Evolutionary conservation across 2,888 invertebrate genomes (phyloP).

Genomic region (Drosophila villosipedis): DNA sequence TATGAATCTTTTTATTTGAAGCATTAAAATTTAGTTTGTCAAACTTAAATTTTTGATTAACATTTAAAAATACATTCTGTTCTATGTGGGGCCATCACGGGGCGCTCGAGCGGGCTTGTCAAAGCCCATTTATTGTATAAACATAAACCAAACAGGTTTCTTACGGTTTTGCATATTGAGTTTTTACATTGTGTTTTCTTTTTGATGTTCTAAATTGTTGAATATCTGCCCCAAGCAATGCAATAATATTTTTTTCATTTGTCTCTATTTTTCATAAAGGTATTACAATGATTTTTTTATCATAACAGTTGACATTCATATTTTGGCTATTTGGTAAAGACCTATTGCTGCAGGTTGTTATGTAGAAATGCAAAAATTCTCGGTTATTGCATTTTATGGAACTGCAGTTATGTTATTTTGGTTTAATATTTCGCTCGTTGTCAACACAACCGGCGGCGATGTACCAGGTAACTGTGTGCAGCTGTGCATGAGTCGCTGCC

Average conservation of each 20-base stretch:
- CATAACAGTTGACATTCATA: constrained; percentile 30
- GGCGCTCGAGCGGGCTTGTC: too few relatives aligned
- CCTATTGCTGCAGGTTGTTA: constrained; percentile 20
- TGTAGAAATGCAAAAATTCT: constrained; percentile 42
- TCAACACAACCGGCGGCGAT: constrained; percentile 44
- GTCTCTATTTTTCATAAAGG: not conserved
- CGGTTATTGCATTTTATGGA: constrained; percentile 67
- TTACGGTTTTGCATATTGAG: constrained; percentile 2
- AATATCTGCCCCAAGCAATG: constrained; percentile 14
- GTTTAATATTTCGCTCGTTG: constrained; percentile 61
- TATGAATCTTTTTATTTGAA: not conserved
- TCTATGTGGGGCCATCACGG: too few relatives aligned
- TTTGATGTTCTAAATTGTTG: constrained; percentile 24
- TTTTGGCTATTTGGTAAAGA: constrained; percentile 17
- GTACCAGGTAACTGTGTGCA: constrained; percentile 4
- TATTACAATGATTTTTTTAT: constrained; percentile 11
- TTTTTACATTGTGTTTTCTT: not conserved
- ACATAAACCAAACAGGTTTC: not conserved
- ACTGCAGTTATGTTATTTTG: constrained; percentile 51
- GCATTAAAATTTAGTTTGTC: too few relatives aligned
- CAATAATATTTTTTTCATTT: constrained; percentile 27
- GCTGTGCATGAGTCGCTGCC: not conserved
- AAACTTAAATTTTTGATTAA: not conserved
- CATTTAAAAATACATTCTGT: not conserved
- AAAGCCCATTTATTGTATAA: not conserved